Evolutionary conservation across 2,797 vertebrate genomes (phyloP), one percentile per base, ranked within the genome.

Genomic region (Luscinia megarhynchos): DNA sequence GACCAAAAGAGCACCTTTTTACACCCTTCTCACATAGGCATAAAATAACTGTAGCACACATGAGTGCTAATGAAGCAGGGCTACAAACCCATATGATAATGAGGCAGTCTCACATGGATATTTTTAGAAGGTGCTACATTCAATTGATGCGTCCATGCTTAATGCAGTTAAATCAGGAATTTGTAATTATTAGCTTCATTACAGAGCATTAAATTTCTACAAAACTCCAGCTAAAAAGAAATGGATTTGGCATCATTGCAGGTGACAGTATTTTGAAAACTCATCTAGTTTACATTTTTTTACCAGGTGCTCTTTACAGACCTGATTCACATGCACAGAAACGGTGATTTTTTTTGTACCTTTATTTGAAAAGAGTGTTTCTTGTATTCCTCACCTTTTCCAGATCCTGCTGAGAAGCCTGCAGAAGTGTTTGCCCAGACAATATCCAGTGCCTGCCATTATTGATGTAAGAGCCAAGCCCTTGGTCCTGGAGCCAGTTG

Each of bases 351-450:
- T 23, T 32, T 55, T n/a, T 59, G 59, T 27, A 80, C 0, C 5
- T 50, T 84, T 57, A 76, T 50, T 32, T 66, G 58, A 72, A 70
- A 54, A 40, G 8, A 80, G 51, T 15, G 9, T 48, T 93, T 84
- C 27, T 53, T 63, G 29, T 46, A 72, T 81, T 38, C 24, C 87
- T 98, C 95, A 99, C 99, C 99, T 98, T 99, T 95, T 99, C 99
- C 84, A 99, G 98, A 97, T 99, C 99, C 63, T 99, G 99, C 86
- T 99, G 99, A 51, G 99, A 99, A 68, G 99, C 99, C 96, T 99
- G 99, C 59, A 99, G 97, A 54, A 99, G 98, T 0, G 99, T 99
- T 95, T 99, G 99, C 58, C 99, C 99, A 15, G 99, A 99, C 29
- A 98, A 97, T 95, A 99, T 98, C 99, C 99, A 99, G 36, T 98